A percentile compares a stretch with the other conserved stretches of the same genome.
Evolutionary conservation across 2,113 vertebrate species (phyloP).

Genomic region (Lutjanus erythropterus): DNA sequence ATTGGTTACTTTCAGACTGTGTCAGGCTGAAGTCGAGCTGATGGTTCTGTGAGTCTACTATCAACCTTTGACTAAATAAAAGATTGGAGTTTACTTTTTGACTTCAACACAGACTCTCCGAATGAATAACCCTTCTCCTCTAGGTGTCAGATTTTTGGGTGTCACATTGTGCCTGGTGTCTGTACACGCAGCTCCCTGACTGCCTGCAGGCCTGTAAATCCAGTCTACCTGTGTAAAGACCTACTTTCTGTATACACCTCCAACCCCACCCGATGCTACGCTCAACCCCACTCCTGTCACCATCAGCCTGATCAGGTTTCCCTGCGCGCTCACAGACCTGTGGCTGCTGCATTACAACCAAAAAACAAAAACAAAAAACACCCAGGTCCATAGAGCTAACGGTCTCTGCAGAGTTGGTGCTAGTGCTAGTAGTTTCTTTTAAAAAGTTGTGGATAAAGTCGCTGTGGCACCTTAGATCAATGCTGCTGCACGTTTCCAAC

Average conservation of each 20-base stretch:
- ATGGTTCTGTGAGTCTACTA: too few species aligned
- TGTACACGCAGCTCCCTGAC: neutral
- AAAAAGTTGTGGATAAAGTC: too few species aligned
- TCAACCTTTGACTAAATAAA: neutral
- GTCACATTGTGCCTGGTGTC: neutral
- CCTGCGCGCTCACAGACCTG: slow-evolving; percentile 1
- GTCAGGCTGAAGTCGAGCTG: too few species aligned
- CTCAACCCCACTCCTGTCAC: neutral
- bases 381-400: too few species aligned
- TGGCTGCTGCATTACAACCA: too few species aligned
- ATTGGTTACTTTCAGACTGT: too few species aligned
- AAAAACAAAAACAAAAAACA: too few species aligned
- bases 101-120: neutral
- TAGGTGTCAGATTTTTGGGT: neutral
- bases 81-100: neutral
- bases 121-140: neutral
- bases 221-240: neutral
- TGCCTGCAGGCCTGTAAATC: neutral
- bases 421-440: too few species aligned
- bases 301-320: slow-evolving; percentile 15
- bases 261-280: too few species aligned
- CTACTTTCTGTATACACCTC: neutral
- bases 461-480: too few species aligned
- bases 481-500: too few species aligned
- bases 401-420: too few species aligned